Percentiles rank a stretch among this genome's conserved stretches.
Evolutionary conservation across 35 echinoderm and acorn worm species (phyloP).

Genomic region (Heliocidaris tuberculata): DNA sequence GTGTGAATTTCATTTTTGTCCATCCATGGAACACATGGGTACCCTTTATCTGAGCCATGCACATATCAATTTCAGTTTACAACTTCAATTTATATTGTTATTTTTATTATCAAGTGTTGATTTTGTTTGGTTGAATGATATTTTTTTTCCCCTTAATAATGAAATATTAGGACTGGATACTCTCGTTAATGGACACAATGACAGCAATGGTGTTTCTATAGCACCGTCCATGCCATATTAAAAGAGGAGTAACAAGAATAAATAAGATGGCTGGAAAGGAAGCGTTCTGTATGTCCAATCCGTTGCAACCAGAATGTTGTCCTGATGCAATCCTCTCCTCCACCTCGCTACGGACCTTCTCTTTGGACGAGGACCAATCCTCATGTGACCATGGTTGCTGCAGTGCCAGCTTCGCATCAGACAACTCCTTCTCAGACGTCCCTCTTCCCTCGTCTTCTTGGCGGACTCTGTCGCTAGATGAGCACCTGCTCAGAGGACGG

Average conservation of each 20-base stretch:
- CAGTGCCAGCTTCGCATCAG: background rate
- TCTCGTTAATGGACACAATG: background rate
- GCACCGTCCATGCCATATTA: background rate
- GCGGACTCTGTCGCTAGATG: background rate
- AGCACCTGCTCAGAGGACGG: background rate
- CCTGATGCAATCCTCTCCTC: background rate
- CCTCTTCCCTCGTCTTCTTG: background rate
- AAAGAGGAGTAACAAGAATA: background rate
- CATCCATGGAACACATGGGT: too few relatives aligned
- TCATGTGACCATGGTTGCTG: background rate
- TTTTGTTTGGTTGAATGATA: background rate
- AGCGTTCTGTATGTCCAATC: conserved; percentile 28
- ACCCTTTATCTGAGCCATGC: too few relatives aligned
- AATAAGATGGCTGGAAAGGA: conserved; percentile 5
- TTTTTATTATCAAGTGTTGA: too few relatives aligned
- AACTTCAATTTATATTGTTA: too few relatives aligned
- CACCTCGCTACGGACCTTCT: background rate
- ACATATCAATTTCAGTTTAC: too few relatives aligned
- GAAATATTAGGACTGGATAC: background rate
- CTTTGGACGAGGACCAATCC: background rate
- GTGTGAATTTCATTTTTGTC: too few relatives aligned
- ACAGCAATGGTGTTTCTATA: background rate
- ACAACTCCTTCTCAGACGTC: background rate
- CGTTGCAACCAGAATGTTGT: background rate
- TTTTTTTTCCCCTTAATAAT: background rate